phyloP scores from a whole-genome alignment of 2,113 vertebrate species.

The Rhombomys opimus region DNA sequence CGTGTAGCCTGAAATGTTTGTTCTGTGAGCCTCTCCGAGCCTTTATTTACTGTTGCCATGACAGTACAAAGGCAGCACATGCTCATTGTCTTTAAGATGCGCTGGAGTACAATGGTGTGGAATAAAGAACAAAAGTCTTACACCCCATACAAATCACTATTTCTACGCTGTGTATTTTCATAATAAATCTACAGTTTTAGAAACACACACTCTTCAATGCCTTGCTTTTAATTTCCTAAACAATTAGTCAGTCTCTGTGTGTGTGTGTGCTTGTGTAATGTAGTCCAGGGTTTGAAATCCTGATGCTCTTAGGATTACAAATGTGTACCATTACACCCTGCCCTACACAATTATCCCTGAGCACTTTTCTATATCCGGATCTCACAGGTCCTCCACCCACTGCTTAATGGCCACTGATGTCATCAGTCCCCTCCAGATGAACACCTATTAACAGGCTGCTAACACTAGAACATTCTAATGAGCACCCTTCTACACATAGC shows the following conservation, averaged over 20 bases:
- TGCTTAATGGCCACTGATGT: neutral
- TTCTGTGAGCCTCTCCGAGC: neutral
- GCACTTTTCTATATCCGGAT: neutral
- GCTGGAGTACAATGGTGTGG: neutral
- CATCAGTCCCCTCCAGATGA: neutral
- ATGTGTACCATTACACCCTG: neutral
- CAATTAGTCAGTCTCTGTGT: neutral
- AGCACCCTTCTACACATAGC: neutral
- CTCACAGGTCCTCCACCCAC: neutral
- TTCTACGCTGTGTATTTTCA: neutral
- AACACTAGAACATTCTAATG: neutral
- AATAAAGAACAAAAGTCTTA: conserved; percentile 10
- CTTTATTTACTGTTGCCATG: neutral
- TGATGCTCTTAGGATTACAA: neutral
- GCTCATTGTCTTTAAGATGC: neutral
- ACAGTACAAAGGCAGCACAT: neutral
- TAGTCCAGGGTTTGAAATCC: neutral
- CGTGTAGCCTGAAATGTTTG: neutral
- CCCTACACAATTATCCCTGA: neutral
- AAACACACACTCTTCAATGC: neutral
- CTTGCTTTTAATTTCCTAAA: neutral
- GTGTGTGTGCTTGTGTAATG: neutral
- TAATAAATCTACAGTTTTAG: neutral
- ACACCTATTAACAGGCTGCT: neutral
- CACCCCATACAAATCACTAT: neutral